Evolutionary conservation across 2,888 invertebrate genomes (phyloP), one percentile per base, ranked within the genome.

Genomic region (Schizotus pectinicornis): DNA sequence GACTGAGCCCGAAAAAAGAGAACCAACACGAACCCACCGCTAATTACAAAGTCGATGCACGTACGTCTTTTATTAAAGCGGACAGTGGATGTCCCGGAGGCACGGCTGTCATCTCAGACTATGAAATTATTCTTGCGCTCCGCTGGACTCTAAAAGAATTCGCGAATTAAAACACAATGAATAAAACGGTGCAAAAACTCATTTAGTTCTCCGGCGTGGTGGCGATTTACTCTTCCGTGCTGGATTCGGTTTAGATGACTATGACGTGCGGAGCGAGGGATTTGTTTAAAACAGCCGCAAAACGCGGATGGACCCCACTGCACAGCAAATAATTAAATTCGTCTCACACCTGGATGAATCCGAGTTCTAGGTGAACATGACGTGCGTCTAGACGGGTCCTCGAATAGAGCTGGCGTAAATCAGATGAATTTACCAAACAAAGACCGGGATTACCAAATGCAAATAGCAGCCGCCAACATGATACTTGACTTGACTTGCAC

Each of bases 71-170:
- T 71, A 73, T 73, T 71, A 72, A 70, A 69, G 64, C 69, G 68
- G 70, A 70, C 72, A 69, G 67, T 67, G 62, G 53, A 63, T 71
- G 63, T 70, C 73, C 71, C 63, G 64, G 56, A 69, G 71, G 71
- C 71, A 67, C 56, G 62, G 67, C 68, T 68, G 72, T 72, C 73
- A 70, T 70, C 70, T 70, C 69, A 64, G 69, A 69, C 69, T 70
- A 73, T 69, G 68, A 71, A 71, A 73, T 74, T 71, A 69, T 72
- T 71, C 69, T 71, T 71, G 64, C 71, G 72, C 71, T 64, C 61
- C 63, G 71, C 47, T 65, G 70, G 62, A 59, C 65, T 62, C 65
- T 48, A 69, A 71, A 73, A 68, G 70, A 71, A 70, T 67, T 65
- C 66, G 42, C 60, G 68, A 65, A 73, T 72, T 74, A 72, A 72